These are phyloP conservation scores for Polietes domitor DNA, from an alignment of 2,888 invertebrate genomes.

Conservation along the genomic window DNA sequence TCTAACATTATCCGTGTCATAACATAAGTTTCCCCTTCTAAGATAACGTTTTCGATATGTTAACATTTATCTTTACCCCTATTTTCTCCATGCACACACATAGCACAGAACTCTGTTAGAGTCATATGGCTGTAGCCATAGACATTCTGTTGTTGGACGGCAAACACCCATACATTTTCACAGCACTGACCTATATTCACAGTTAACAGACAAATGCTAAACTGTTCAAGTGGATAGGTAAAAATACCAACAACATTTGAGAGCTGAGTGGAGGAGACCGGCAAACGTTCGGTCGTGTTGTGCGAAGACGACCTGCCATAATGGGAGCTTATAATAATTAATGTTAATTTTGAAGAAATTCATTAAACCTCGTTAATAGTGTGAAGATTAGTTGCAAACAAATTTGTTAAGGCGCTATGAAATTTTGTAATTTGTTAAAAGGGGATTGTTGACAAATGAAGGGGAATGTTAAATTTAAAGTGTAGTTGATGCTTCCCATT, in stretches of 20 bases:
- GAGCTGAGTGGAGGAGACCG: slow-evolving; percentile 3
- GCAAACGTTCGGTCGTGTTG: background rate
- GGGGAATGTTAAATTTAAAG: no score
- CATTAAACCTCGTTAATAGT: background rate
- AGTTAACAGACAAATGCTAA: background rate
- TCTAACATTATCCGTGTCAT: background rate
- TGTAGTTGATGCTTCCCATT: no score
- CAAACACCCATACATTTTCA: background rate
- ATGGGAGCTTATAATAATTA: background rate
- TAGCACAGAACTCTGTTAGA: background rate
- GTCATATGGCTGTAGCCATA: background rate
- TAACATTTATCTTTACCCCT: slow-evolving; percentile 33
- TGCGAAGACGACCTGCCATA: background rate
- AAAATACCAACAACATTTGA: background rate
- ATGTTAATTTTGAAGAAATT: background rate
- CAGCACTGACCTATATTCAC: slow-evolving; percentile 32
- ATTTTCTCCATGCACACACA: background rate
- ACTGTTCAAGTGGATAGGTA: background rate
- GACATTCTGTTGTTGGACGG: background rate
- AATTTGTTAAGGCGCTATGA: background rate
- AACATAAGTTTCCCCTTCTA: slow-evolving; percentile 13
- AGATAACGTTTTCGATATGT: slow-evolving; percentile 21
- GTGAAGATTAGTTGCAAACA: background rate
- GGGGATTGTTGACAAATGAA: no score
- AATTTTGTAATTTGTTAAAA: background rate